Evolutionary conservation across 2,113 vertebrate species (phyloP).

Genomic region (Planiliza haematocheilus): DNA sequence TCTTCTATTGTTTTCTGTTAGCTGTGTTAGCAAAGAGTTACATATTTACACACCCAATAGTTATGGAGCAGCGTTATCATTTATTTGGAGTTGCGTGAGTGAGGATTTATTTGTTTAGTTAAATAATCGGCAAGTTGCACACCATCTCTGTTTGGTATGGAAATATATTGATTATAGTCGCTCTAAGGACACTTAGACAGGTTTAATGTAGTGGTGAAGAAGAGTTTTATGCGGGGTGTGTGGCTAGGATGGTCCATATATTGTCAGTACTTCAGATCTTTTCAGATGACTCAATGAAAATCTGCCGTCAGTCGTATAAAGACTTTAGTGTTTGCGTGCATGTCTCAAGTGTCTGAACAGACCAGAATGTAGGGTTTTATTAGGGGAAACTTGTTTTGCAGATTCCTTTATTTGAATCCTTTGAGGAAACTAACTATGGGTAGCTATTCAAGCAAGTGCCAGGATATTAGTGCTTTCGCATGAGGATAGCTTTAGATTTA

Average conservation of each 20-base stretch:
- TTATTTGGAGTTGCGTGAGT: conserved; percentile 1
- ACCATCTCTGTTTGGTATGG: too few species aligned
- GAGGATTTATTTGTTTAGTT: not conserved
- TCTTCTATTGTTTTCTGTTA: not conserved
- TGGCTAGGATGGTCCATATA: not conserved
- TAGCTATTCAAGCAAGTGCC: conserved; percentile 30
- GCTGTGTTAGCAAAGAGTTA: not conserved
- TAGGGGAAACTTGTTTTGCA: not conserved
- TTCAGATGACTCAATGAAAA: not conserved
- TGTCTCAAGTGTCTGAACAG: not conserved
- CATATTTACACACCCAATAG: not conserved
- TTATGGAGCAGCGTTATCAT: not conserved
- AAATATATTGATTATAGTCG: too few species aligned
- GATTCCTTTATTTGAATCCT: conserved; percentile 35
- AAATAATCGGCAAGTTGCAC: not conserved
- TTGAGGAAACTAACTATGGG: conserved; percentile 36
- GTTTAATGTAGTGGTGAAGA: not conserved
- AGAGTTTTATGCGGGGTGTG: not conserved
- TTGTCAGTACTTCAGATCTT: not conserved
- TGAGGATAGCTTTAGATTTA: conserved; percentile 46
- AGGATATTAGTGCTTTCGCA: conserved; percentile 29
- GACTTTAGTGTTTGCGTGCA: not conserved
- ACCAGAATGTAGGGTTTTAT: too few species aligned
- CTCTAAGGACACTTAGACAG: too few species aligned
- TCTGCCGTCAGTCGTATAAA: too few species aligned